phyloP scores from a whole-genome alignment of 35 echinoderm and acorn worm species.

The Eucidaris tribuloides region DNA sequence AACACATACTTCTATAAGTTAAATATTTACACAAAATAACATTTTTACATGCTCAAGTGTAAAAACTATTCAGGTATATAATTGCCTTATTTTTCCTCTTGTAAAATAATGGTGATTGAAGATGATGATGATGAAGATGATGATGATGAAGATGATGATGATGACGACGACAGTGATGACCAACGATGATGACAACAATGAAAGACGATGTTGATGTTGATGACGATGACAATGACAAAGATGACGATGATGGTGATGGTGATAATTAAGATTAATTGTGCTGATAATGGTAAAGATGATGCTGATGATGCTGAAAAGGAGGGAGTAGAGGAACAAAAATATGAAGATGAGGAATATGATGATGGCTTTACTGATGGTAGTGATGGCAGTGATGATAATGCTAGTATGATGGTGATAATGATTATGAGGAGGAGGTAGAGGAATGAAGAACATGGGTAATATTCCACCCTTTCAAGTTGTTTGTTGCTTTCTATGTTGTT shows the following conservation, averaged over 20 bases:
- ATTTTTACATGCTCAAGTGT: too few species aligned
- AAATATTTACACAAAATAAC: too few species aligned
- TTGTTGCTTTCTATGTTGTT: too few species aligned
- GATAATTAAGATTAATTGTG: background rate
- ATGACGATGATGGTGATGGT: background rate
- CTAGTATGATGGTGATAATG: background rate
- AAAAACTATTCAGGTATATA: too few species aligned
- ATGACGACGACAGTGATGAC: background rate
- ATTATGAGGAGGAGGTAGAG: background rate
- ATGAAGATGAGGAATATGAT: background rate
- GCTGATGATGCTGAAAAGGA: slow-evolving; percentile 6
- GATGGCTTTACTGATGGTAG: background rate
- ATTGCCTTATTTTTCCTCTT: too few species aligned
- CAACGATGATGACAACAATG: background rate
- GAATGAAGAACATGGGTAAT: too few species aligned
- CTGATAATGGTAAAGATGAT: background rate
- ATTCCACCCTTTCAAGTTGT: too few species aligned
- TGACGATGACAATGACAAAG: background rate
- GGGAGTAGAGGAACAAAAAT: background rate
- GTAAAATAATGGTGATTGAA: too few species aligned
- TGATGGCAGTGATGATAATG: background rate
- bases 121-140: background rate
- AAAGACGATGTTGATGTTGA: background rate
- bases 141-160: background rate
- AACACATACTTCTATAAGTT: too few species aligned